Evolutionary conservation across 2,888 invertebrate species (phyloP), one percentile per base, ranked within the genome.

Genomic region (Julus scandinavius): DNA sequence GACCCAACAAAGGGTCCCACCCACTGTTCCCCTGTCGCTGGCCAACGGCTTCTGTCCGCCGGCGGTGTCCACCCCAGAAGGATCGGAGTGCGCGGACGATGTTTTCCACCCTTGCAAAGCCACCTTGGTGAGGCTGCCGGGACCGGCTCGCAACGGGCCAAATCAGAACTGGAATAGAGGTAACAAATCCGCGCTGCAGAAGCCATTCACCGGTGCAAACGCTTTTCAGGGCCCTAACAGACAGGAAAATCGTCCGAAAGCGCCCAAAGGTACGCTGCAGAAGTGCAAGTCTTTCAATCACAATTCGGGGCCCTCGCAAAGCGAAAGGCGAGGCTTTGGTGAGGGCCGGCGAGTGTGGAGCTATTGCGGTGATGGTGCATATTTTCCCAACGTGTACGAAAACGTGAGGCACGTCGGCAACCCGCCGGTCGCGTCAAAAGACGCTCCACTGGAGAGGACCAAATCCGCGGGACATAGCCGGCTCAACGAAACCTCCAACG

Each of bases 321-420:
- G 45, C 7, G n/a, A 85, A 11, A 38, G 13, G 86, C 20, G 41
- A 2, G 13, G 29, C 7, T 7, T 40, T 5, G 29, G 5, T 4
- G 85, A 85, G 17, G 54, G 7, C 7, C 4, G 87, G n/a, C 9
- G 87, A 13, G 87, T 87, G 5, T 58, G 87, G 41, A 87, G 80
- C 80, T 87, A 87, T 41, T 40, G 83, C 40, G 87, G 87, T 20
- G 87, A 87, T 11, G 80, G 83, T 45, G 83, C 40, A 15, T 63
- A 63, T 87, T 87, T 58, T 58, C 50, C 87, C 7, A 87, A 87
- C 17, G 58, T 87, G 4, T 87, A 87, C 20, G 87, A 87, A 58
- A 87, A 87, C 58, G 7, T 49, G 40, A n/a, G 38, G 38, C 40
- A 41, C 17, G 40, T 5, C 17, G 85, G 41, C 85, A 20, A 38